Evolutionary conservation across 1,140 invertebrate genomes (phyloP).

Genomic region (Cydia splendana): DNA sequence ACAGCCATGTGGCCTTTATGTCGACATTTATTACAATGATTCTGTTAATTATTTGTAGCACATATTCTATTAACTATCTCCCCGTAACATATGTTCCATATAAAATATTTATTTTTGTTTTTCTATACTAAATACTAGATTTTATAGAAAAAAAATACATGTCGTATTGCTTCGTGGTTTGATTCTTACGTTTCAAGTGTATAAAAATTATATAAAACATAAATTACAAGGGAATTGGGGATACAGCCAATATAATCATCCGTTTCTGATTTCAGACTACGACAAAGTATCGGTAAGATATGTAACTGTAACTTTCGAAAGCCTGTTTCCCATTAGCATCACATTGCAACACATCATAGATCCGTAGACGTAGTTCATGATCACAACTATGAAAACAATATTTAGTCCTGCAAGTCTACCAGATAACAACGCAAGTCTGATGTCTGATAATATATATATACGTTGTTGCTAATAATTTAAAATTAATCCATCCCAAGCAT

Average conservation of each 20-base stretch:
- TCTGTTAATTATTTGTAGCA: constrained; percentile 22
- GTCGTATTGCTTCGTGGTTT: constrained; percentile 10
- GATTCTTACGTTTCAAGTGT: constrained; percentile 22
- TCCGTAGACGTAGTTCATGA: constrained; percentile 4
- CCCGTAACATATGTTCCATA: constrained; percentile 32
- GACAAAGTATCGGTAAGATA: constrained; percentile 6
- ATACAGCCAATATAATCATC: constrained; percentile 2
- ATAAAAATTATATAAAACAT: constrained; percentile 29
- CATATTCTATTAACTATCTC: constrained; percentile 22
- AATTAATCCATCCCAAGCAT: constrained; percentile 30
- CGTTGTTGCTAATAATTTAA: constrained; percentile 29
- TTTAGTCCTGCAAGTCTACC: background rate
- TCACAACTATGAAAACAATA: background rate
- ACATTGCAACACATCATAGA: constrained; percentile 4
- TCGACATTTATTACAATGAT: constrained; percentile 14
- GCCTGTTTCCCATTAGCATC: background rate
- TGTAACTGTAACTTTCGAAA: constrained; percentile 10
- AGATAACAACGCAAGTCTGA: constrained; percentile 9
- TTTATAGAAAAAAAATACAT: constrained; percentile 32
- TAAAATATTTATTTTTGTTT: constrained; percentile 20
- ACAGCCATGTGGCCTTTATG: constrained; percentile 22
- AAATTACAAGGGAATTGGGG: constrained; percentile 28
- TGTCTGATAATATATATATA: background rate
- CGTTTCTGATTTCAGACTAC: background rate
- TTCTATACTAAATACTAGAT: constrained; percentile 27